phyloP scores from a whole-genome alignment of 2,797 vertebrate genomes.

The Bufotes viridis region DNA sequence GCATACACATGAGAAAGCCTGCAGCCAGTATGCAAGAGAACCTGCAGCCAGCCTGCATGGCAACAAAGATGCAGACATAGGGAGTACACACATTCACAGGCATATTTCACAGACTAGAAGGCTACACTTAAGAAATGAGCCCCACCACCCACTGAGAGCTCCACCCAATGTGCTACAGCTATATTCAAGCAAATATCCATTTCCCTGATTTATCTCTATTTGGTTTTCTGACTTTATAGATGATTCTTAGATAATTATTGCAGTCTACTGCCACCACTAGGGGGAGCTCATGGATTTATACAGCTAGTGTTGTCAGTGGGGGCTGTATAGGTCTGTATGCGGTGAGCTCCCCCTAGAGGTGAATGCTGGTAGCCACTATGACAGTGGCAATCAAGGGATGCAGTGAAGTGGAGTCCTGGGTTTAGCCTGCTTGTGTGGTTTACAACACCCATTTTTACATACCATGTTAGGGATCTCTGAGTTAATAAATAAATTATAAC shows the following conservation, averaged over 20 bases:
- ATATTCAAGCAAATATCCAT: background rate
- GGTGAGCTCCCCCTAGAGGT: slow-evolving; percentile 13
- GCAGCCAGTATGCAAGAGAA: no score
- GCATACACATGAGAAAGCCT: no score
- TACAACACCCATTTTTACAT: background rate
- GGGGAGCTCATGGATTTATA: background rate
- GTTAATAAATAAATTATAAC: background rate
- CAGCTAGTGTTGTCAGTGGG: background rate
- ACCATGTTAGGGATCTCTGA: no score
- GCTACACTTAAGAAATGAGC: background rate
- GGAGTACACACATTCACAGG: no score
- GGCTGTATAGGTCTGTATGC: background rate
- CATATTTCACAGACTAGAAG: no score
- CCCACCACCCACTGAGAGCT: background rate
- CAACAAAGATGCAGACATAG: no score
- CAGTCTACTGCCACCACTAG: background rate
- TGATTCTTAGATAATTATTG: background rate
- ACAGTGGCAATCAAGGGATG: background rate
- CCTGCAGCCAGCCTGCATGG: no score
- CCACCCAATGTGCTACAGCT: background rate
- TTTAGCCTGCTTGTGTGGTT: background rate
- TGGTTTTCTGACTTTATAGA: background rate
- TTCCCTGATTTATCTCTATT: background rate
- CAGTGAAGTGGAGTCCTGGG: background rate
- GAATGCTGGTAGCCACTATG: background rate